These are phyloP conservation scores for Picus viridis DNA, from an alignment of 2,797 vertebrate genomes.

Conservation along the genomic window DNA sequence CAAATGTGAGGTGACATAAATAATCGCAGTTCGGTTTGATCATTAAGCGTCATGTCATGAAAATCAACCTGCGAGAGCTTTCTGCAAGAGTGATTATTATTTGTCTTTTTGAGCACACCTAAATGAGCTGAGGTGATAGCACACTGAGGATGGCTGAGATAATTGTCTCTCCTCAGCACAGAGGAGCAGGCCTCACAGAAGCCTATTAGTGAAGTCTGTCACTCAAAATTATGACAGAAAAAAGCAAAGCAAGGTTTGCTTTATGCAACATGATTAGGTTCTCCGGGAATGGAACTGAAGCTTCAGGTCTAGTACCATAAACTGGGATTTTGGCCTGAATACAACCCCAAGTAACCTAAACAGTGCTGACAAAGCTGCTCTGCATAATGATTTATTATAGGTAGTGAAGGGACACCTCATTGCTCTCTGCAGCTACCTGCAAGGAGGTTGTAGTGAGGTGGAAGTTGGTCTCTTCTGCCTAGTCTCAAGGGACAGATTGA, in stretches of 20 bases:
- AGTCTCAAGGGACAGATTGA: too few species aligned
- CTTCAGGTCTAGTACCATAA: conserved; percentile 38
- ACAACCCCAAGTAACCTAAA: conserved; percentile 53
- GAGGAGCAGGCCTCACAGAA: conserved; percentile 19
- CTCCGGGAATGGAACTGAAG: conserved; percentile 40
- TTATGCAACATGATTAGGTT: conserved; percentile 42
- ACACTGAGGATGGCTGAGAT: conserved; percentile 26
- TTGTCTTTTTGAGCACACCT: conserved; percentile 54
- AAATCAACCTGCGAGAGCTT: conserved; percentile 48
- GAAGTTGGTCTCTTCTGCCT: too few species aligned
- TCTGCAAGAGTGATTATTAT: conserved; percentile 60
- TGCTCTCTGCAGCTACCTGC: too few species aligned
- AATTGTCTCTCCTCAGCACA: conserved; percentile 43
- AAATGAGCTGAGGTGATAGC: conserved; percentile 41
- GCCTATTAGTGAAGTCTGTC: conserved; percentile 62
- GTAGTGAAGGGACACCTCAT: neutral
- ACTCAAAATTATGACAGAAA: conserved; percentile 59
- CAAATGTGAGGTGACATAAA: conserved; percentile 56
- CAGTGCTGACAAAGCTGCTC: neutral
- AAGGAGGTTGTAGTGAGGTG: too few species aligned
- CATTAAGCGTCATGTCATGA: conserved; percentile 50
- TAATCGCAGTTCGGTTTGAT: conserved; percentile 56
- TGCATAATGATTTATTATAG: neutral
- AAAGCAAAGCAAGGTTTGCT: conserved; percentile 53
- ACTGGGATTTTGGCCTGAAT: conserved; percentile 62